Evolutionary conservation across 2,113 vertebrate genomes (phyloP).

Genomic region (Stegastes partitus): DNA sequence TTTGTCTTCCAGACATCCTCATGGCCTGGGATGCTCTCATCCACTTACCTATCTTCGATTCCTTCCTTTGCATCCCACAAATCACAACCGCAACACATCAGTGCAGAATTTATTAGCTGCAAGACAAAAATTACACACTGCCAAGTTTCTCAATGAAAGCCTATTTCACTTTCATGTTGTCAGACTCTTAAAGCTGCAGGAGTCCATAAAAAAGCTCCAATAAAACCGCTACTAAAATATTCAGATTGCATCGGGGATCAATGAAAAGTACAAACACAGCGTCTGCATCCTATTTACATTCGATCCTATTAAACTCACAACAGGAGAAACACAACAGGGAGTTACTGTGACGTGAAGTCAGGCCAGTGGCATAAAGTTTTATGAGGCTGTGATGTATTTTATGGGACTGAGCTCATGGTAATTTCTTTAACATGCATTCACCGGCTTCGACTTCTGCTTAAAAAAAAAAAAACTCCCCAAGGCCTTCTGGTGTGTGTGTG

Average conservation of each 20-base stretch:
- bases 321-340: slow-evolving; percentile 56
- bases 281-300: slow-evolving; percentile 14
- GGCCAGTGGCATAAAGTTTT: slow-evolving; percentile 57
- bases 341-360: slow-evolving; percentile 37
- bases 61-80: not conserved
- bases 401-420: slow-evolving; percentile 66
- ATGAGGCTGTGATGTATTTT: slow-evolving; percentile 59
- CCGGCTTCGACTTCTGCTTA: not conserved
- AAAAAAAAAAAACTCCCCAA: slow-evolving; percentile 11
- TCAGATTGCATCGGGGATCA: not conserved
- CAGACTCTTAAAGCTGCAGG: not conserved
- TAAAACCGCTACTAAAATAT: not conserved
- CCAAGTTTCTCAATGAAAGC: not conserved
- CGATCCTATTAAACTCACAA: slow-evolving; percentile 16
- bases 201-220: not conserved
- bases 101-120: slow-evolving; percentile 8
- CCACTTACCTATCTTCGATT: not conserved
- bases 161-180: not conserved
- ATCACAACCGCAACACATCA: not conserved
- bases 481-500: not conserved
- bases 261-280: not conserved
- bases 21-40: too few species aligned
- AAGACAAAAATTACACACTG: slow-evolving; percentile 13
- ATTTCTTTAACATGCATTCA: slow-evolving; percentile 67
- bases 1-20: too few species aligned